Conservation (phyloP, 2,113 vertebrate genomes). For the Pomatostomus ruficeps region DNA sequence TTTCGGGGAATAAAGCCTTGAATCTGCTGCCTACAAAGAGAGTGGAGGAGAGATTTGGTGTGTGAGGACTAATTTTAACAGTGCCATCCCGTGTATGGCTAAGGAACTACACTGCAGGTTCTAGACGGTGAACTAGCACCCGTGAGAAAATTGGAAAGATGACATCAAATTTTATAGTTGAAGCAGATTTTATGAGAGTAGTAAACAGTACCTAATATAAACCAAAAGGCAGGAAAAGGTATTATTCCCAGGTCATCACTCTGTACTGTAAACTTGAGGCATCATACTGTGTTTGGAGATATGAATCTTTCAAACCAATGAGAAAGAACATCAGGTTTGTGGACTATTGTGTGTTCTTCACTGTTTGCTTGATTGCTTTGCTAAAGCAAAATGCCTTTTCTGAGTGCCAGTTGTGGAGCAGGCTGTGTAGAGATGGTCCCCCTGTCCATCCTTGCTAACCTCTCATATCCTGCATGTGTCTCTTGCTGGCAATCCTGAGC, state of each 20-base stretch:
- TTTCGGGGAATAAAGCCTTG: neutral
- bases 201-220: neutral
- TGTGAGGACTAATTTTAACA: neutral
- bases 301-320: neutral
- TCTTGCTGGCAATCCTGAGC: neutral
- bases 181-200: neutral
- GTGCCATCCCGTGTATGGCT: constrained; percentile 48
- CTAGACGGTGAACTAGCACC: neutral
- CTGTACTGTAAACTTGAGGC: neutral
- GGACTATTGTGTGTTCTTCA: neutral
- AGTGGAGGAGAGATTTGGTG: neutral
- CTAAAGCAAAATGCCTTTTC: neutral
- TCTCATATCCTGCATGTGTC: neutral
- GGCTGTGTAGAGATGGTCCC: neutral
- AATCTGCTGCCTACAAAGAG: neutral
- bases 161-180: neutral
- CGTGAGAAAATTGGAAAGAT: neutral
- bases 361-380: neutral
- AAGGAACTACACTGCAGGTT: constrained; percentile 6
- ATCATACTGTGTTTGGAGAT: neutral
- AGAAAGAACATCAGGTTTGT: neutral
- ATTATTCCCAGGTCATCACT: neutral
- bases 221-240: neutral
- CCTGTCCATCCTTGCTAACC: neutral
- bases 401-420: neutral